These are phyloP conservation scores for Tenodera sinensis DNA, from an alignment of 2,888 invertebrate species.

Conservation along the genomic window DNA sequence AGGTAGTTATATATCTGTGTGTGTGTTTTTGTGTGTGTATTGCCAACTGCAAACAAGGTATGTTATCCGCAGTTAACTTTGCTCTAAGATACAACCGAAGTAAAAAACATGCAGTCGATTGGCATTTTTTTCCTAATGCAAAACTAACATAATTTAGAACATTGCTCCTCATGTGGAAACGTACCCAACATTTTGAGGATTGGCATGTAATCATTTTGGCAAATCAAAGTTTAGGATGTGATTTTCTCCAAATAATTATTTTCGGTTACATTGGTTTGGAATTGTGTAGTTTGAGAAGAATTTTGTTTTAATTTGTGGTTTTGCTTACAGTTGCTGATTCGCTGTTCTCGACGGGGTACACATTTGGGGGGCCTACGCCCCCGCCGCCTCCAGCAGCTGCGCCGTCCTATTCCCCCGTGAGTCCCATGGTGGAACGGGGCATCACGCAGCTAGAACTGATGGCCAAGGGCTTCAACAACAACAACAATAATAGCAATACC, in stretches of 20 bases:
- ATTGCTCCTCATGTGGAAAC: too few relatives aligned
- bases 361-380: constrained; percentile 64
- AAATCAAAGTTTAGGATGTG: too few relatives aligned
- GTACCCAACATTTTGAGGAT: too few relatives aligned
- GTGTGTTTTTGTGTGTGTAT: too few relatives aligned
- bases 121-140: too few relatives aligned
- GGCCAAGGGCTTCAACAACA: constrained; percentile 45
- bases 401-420: constrained; percentile 64
- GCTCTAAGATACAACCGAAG: too few relatives aligned
- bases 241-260: neutral
- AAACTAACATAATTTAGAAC: too few relatives aligned
- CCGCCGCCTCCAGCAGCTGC: constrained; percentile 59
- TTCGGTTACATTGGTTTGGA: neutral
- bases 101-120: too few relatives aligned
- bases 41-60: too few relatives aligned
- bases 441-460: constrained; percentile 64
- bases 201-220: too few relatives aligned
- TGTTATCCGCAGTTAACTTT: too few relatives aligned
- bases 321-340: constrained; percentile 50
- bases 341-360: constrained; percentile 60
- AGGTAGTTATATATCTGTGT: too few relatives aligned
- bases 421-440: constrained; percentile 37
- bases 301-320: neutral
- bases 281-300: neutral
- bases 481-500: constrained; percentile 38